Conservation (phyloP, 2,888 invertebrate species). For the Habrosyne pyritoides region DNA sequence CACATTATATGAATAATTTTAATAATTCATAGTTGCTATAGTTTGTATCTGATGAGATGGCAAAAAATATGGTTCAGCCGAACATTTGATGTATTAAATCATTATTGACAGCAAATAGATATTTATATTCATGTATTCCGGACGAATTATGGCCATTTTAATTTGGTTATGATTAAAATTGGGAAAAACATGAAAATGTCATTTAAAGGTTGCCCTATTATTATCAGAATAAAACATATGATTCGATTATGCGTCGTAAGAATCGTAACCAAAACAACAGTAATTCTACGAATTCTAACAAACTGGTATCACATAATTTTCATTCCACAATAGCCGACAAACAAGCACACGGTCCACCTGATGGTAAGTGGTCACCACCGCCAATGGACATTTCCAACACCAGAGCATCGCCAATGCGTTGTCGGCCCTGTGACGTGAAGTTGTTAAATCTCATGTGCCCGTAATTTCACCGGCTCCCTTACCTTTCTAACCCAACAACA, state of each 20-base stretch:
- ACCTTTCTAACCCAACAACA: too few species aligned
- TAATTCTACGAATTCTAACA: too few species aligned
- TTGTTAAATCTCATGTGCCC: too few species aligned
- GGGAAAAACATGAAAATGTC: slow-evolving; percentile 11
- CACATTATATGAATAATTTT: slow-evolving; percentile 45
- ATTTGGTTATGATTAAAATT: slow-evolving; percentile 25
- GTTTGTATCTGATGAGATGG: slow-evolving; percentile 21
- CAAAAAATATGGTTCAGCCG: slow-evolving; percentile 26
- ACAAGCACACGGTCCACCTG: too few species aligned
- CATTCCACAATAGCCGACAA: too few species aligned
- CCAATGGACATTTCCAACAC: too few species aligned
- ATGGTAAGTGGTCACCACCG: too few species aligned
- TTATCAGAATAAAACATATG: neutral
- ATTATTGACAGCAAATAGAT: slow-evolving; percentile 21
- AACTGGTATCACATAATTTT: too few species aligned
- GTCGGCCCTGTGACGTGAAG: too few species aligned
- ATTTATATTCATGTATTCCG: slow-evolving; percentile 33
- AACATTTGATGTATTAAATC: slow-evolving; percentile 23
- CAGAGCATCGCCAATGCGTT: too few species aligned
- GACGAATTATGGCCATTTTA: slow-evolving; percentile 26
- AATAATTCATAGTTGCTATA: slow-evolving; percentile 27
- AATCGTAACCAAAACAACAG: neutral
- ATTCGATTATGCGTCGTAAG: neutral
- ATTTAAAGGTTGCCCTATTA: slow-evolving; percentile 5
- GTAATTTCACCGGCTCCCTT: too few species aligned